phyloP scores from a whole-genome alignment of 2,888 invertebrate genomes.

The Galerucella nymphaeae region DNA sequence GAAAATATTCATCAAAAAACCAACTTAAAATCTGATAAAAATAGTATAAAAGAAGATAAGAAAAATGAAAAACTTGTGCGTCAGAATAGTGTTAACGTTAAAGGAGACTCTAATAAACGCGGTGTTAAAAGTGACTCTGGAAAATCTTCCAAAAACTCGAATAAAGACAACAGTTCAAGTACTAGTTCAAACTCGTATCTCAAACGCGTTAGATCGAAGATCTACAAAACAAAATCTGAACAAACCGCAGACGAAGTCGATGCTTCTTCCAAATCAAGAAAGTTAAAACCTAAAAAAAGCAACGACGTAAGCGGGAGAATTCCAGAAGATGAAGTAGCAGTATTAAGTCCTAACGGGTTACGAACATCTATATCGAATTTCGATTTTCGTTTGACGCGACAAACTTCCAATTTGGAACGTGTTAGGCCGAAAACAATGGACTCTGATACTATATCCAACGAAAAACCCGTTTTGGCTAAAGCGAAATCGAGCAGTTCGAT shows the following conservation, averaged over 20 bases:
- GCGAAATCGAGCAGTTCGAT: constrained; percentile 65
- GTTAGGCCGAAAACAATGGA: constrained; percentile 58
- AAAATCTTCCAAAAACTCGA: constrained; percentile 29
- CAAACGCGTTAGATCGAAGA: constrained; percentile 63
- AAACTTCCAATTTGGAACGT: constrained; percentile 64
- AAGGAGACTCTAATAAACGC: constrained; percentile 35
- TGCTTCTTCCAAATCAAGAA: constrained; percentile 54
- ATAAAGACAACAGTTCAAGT: constrained; percentile 36
- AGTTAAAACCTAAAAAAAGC: constrained; percentile 49
- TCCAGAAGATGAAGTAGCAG: constrained; percentile 52
- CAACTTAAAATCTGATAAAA: constrained; percentile 49
- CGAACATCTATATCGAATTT: constrained; percentile 54
- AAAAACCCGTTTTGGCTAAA: constrained; percentile 61
- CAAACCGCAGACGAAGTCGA: constrained; percentile 53
- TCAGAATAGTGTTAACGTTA: constrained; percentile 38
- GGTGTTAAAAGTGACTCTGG: constrained; percentile 22
- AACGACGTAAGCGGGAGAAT: constrained; percentile 46
- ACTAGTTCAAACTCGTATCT: constrained; percentile 57
- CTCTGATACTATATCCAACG: constrained; percentile 33
- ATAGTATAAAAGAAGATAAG: constrained; percentile 36
- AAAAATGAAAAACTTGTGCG: constrained; percentile 42
- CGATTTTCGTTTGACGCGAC: constrained; percentile 61
- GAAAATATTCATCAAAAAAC: constrained; percentile 55
- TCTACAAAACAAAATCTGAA: constrained; percentile 61
- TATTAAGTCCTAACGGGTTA: constrained; percentile 46